These are phyloP conservation scores for Alloscopus bannaensis DNA, from an alignment of 2,888 invertebrate species.

Conservation along the genomic window DNA sequence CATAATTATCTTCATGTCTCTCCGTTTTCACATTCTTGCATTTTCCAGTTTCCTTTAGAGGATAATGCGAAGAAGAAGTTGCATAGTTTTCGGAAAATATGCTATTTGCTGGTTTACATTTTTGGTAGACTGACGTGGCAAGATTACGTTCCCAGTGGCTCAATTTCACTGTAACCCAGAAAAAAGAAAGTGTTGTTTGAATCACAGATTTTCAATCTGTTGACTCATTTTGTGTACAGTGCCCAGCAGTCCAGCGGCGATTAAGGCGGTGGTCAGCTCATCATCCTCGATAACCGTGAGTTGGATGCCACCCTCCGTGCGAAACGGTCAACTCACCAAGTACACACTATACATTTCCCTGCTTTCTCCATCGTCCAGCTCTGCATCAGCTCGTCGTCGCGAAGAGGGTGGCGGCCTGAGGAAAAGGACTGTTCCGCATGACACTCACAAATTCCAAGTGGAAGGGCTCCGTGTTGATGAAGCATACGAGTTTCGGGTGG, in stretches of 20 bases:
- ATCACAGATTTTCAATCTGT: too few relatives aligned
- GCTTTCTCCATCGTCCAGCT: conserved; percentile 32
- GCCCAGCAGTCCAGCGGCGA: conserved; percentile 76
- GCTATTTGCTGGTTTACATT: too few relatives aligned
- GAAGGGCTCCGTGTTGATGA: conserved; percentile 75
- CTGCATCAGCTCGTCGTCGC: conserved; percentile 26
- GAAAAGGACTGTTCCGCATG: conserved; percentile 57
- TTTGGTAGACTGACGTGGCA: too few relatives aligned
- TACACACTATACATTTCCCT: conserved; percentile 79
- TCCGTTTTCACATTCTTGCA: too few relatives aligned
- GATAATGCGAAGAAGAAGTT: too few relatives aligned
- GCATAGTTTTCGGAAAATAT: too few relatives aligned
- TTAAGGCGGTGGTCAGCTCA: conserved; percentile 77
- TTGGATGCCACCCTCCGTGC: conserved; percentile 81
- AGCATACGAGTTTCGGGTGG: conserved; percentile 76
- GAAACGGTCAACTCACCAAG: conserved; percentile 81
- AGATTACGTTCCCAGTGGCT: too few relatives aligned
- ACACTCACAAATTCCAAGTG: conserved; percentile 66
- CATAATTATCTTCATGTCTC: too few relatives aligned
- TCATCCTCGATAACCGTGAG: conserved; percentile 74
- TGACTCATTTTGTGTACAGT: conserved; percentile 74
- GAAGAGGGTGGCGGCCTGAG: conserved; percentile 41
- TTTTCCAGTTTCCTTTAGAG: too few relatives aligned
- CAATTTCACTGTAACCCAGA: too few relatives aligned
- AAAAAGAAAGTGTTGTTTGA: too few relatives aligned